Conservation (phyloP, 2,113 vertebrate species). For the Melanotaenia duboulayi region DNA sequence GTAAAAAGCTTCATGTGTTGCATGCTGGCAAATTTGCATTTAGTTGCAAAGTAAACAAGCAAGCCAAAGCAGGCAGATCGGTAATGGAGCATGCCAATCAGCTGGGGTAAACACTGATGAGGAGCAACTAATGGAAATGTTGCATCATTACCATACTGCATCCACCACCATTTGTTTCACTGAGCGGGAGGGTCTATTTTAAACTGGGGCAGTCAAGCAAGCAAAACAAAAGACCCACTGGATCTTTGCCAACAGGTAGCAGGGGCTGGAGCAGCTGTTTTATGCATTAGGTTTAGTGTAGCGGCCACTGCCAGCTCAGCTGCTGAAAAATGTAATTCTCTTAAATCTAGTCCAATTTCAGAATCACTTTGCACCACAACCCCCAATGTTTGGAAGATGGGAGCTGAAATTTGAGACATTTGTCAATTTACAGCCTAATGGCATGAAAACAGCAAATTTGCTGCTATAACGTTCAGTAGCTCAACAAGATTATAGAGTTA, state of each 20-base stretch:
- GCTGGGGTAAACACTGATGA: conserved; percentile 40
- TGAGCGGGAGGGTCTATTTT: conserved; percentile 10
- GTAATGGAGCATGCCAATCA: conserved; percentile 50
- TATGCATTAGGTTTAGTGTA: conserved; percentile 27
- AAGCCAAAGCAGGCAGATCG: conserved; percentile 52
- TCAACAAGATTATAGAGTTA: conserved; percentile 10
- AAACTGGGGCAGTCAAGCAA: conserved; percentile 20
- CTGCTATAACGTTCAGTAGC: neutral
- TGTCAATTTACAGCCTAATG: neutral
- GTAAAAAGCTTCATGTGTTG: conserved; percentile 27
- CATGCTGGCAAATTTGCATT: conserved; percentile 19
- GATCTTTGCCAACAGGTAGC: conserved; percentile 34
- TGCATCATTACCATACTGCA: conserved; percentile 38
- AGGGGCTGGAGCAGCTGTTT: conserved; percentile 37
- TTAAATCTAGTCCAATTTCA: neutral
- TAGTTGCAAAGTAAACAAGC: conserved; percentile 46
- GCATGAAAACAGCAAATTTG: conserved; percentile 3
- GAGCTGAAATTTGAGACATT: neutral
- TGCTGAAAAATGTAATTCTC: neutral
- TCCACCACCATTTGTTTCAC: conserved; percentile 26
- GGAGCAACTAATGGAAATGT: conserved; percentile 46
- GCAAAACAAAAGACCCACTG: conserved; percentile 33
- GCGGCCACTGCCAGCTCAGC: neutral
- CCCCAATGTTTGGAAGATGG: neutral
- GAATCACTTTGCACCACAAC: neutral